These are phyloP conservation scores for Frankliniella fusca DNA, from an alignment of 2,888 invertebrate genomes.

Conservation along the genomic window DNA sequence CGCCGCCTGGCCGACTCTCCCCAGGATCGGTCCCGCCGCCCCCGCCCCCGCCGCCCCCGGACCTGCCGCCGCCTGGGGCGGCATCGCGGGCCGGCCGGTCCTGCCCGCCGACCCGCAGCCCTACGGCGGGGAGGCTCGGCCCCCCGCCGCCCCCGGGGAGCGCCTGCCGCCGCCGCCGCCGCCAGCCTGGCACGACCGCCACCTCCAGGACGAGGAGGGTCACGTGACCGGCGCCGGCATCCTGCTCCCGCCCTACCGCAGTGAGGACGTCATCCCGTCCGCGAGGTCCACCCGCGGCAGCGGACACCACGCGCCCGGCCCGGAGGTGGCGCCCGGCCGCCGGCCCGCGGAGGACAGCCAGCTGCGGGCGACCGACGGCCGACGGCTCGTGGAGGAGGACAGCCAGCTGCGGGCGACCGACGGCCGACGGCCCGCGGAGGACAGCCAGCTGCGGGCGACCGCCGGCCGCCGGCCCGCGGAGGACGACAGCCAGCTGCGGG, in stretches of 20 bases:
- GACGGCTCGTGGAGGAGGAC: too few species aligned
- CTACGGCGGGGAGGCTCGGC: not conserved
- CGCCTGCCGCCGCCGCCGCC: not conserved
- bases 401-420: too few species aligned
- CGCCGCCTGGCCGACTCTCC: not conserved
- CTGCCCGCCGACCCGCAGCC: not conserved
- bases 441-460: too few species aligned
- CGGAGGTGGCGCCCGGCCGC: not conserved
- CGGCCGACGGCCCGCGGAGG: too few species aligned
- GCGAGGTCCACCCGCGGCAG: too few species aligned
- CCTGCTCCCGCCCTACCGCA: slow-evolving; percentile 8
- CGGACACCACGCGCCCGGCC: too few species aligned
- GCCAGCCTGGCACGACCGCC: not conserved
- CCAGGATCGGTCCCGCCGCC: not conserved
- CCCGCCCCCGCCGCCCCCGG: not conserved
- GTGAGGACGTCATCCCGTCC: not conserved
- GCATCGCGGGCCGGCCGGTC: not conserved
- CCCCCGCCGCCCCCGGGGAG: not conserved
- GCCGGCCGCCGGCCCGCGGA: too few species aligned
- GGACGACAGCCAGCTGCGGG: too few species aligned
- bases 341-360: not conserved
- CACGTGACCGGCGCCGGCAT: not conserved
- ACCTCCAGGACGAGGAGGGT: not conserved
- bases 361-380: too few species aligned
- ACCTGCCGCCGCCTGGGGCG: not conserved